Evolutionary conservation across 2,797 vertebrate species (phyloP), one percentile per base, ranked within the genome.

Genomic region (Hypotaenidia okinawae): DNA sequence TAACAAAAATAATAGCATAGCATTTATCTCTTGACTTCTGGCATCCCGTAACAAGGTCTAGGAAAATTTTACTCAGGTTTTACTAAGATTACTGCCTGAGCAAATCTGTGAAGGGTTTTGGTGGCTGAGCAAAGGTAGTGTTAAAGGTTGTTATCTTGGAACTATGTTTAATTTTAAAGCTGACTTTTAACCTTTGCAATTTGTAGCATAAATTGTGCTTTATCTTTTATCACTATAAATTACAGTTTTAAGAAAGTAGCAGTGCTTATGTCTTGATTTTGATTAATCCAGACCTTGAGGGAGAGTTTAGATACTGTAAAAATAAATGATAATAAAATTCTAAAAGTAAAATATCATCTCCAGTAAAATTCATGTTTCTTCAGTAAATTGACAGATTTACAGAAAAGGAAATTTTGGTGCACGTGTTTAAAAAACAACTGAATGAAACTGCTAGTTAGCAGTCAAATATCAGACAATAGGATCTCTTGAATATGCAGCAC

Each of bases 391-490:
- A 79, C 45, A 84, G 33, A 82, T 79, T 93, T 74, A 37, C 69
- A 87, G 86, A 97, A 97, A 98, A 98, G 95, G 94, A 41, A 95
- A 95, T 93, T 97, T 19, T 95, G 81, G 94, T 98, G 96, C 96
- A 95, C 95, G 96, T 88, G 23, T 92, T 96, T 94, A 28, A 41
- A 84, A 55, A 83, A 14, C 11, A 59, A 59, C 76, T 57, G 33
- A 95, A 83, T 76, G 94, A 94, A 88, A 33, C 18, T 58, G 28
- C 68, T 76, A 70, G 62, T 96, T 78, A 49, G 39, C 70, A 93
- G 39, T 78, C 74, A 94, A 55, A 69, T 87, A 67, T 47, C 58
- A 68, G 45, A 52, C 3, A 2, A 30, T 10, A 57, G 55, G n/a
- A 70, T 88, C 88, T 91, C n/a, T 52, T 62, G n/a, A 81, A 24